A percentile compares a stretch with the other conserved stretches of the same genome.
These are phyloP conservation scores for Hemistola chrysoprasaria DNA, from an alignment of 2,888 invertebrate species.

Conservation along the genomic window DNA sequence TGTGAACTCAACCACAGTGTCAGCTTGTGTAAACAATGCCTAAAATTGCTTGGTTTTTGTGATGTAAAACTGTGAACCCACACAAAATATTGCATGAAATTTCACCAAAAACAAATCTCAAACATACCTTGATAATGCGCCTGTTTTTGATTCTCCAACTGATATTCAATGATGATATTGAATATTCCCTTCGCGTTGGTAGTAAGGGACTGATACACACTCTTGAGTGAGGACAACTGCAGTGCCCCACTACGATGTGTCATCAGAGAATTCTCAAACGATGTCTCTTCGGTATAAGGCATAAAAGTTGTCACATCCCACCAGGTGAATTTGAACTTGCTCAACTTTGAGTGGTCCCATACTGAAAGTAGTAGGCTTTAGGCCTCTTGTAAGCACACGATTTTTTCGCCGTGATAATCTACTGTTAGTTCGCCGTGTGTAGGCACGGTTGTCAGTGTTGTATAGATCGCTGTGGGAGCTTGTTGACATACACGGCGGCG, in stretches of 20 bases:
- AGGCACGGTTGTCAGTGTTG: no score
- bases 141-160: constrained; percentile 88
- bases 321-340: constrained; percentile 94
- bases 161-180: constrained; percentile 90
- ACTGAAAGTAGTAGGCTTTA: constrained; percentile 86
- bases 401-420: no score
- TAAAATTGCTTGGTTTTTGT: background rate
- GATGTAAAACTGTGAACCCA: no score
- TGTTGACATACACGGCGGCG: no score
- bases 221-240: constrained; percentile 92
- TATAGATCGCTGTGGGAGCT: no score
- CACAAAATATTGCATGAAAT: no score
- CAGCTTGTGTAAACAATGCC: no score
- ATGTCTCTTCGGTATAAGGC: constrained; percentile 92
- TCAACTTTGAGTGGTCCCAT: constrained; percentile 93
- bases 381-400: no score
- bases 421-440: no score
- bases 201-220: constrained; percentile 95
- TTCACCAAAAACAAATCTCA: no score
- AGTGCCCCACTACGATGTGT: constrained; percentile 89
- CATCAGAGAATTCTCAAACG: constrained; percentile 91
- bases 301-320: constrained; percentile 93
- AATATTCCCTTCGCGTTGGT: constrained; percentile 94
- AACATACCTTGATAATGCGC: constrained; percentile 87
- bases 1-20: no score